Percentiles rank a stretch among this genome's conserved stretches.
Conservation (phyloP, 2,797 vertebrate species). For the Atherinosoma microstoma region DNA sequence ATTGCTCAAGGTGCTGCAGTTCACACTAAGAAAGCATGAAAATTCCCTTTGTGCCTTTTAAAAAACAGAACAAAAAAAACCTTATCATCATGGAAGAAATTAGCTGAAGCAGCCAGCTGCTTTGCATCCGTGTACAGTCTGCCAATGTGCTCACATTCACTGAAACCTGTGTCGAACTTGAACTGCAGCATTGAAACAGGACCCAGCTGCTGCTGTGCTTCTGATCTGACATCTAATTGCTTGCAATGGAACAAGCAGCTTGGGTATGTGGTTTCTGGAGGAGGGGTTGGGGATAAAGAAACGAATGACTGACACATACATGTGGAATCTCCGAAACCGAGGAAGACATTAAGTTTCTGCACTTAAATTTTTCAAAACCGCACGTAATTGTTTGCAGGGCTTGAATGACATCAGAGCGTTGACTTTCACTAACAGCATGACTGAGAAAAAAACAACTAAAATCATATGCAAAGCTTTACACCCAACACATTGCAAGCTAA, state of each 20-base stretch:
- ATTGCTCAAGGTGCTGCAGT: constrained; percentile 35
- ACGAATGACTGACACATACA: constrained; percentile 62
- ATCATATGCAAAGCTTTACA: constrained; percentile 13
- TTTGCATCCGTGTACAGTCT: constrained; percentile 56
- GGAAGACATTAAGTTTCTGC: constrained; percentile 65
- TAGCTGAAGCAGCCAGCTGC: constrained; percentile 64
- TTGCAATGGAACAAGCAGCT: constrained; percentile 68
- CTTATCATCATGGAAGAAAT: constrained; percentile 38
- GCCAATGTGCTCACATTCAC: constrained; percentile 53
- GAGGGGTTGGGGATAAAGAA: constrained; percentile 21
- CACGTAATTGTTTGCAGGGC: constrained; percentile 74
- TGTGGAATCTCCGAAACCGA: constrained; percentile 39
- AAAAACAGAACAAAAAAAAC: background rate
- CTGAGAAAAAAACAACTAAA: constrained; percentile 46
- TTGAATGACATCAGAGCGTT: constrained; percentile 66
- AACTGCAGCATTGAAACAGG: constrained; percentile 57
- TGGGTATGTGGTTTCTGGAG: constrained; percentile 66
- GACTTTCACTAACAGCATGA: constrained; percentile 47
- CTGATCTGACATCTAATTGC: constrained; percentile 66
- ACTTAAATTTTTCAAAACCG: constrained; percentile 54
- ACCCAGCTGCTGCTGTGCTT: constrained; percentile 68
- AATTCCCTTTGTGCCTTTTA: constrained; percentile 37
- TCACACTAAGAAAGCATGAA: constrained; percentile 52
- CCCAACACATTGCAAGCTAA: background rate
- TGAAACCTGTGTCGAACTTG: constrained; percentile 49